A percentile compares a stretch with the other conserved stretches of the same genome.
Conservation (phyloP, 2,797 vertebrate species). For the Anas capensis region DNA sequence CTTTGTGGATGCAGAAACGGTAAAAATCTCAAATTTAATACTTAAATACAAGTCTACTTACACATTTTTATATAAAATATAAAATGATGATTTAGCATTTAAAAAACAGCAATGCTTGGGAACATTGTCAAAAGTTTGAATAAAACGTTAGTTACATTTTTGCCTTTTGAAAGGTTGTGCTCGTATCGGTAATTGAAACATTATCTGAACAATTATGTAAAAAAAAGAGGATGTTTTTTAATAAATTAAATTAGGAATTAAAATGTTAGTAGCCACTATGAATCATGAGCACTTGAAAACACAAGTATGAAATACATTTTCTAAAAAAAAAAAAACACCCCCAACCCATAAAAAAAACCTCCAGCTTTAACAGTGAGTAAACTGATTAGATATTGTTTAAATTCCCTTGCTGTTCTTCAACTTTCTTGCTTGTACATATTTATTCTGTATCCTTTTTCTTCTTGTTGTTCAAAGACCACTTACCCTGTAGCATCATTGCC, state of each 20-base stretch:
- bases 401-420: background rate
- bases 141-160: background rate
- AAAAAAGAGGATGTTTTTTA: background rate
- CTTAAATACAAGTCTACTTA: background rate
- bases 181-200: background rate
- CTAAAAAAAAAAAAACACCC: background rate
- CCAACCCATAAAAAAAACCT: background rate
- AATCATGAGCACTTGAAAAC: background rate
- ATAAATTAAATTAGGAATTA: background rate
- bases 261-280: background rate
- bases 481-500: background rate
- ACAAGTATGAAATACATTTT: background rate
- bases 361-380: background rate
- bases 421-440: background rate
- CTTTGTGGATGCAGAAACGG: slow-evolving; percentile 96
- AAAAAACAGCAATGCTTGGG: background rate
- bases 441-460: background rate
- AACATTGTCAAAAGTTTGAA: background rate
- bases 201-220: background rate
- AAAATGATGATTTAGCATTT: background rate
- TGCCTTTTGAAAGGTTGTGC: background rate
- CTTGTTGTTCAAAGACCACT: background rate
- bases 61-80: background rate
- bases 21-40: slow-evolving; percentile 72
- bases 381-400: background rate